These are phyloP conservation scores for Arrhamphus sclerolepis DNA, from an alignment of 2,797 vertebrate species.

Conservation along the genomic window DNA sequence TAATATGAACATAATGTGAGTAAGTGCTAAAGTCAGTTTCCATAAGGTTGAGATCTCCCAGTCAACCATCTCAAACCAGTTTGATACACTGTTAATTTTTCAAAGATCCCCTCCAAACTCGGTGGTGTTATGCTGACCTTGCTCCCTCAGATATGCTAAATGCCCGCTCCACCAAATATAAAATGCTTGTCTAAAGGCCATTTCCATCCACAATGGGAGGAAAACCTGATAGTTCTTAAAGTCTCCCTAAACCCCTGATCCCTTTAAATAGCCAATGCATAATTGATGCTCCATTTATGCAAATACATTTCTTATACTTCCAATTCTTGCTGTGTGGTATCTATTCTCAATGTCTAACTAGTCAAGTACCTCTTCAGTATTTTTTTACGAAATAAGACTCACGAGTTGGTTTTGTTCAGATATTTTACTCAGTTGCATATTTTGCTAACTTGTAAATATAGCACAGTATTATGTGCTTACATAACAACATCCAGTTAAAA, in stretches of 20 bases:
- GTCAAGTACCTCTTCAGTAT: neutral
- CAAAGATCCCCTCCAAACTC: neutral
- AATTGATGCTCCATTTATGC: constrained; percentile 22
- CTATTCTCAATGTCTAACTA: constrained; percentile 8
- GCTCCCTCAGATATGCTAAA: constrained; percentile 37
- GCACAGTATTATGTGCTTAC: too few species aligned
- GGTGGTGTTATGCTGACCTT: constrained; percentile 42
- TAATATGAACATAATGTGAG: neutral
- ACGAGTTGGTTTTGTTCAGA: too few species aligned
- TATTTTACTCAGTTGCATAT: too few species aligned
- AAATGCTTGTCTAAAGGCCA: constrained; percentile 40
- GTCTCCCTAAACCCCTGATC: constrained; percentile 14
- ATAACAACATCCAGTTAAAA: too few species aligned
- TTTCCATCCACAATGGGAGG: constrained; percentile 16
- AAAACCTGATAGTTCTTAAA: constrained; percentile 17
- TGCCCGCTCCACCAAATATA: constrained; percentile 12
- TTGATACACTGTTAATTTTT: constrained; percentile 8
- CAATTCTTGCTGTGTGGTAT: constrained; percentile 25
- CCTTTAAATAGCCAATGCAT: constrained; percentile 20
- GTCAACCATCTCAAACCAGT: neutral
- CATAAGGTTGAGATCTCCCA: neutral
- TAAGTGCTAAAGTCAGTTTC: neutral
- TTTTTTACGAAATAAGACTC: too few species aligned
- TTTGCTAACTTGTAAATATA: too few species aligned
- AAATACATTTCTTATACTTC: constrained; percentile 24